These are phyloP conservation scores for Dastarcus helophoroides DNA, from an alignment of 2,888 invertebrate genomes.

Conservation along the genomic window DNA sequence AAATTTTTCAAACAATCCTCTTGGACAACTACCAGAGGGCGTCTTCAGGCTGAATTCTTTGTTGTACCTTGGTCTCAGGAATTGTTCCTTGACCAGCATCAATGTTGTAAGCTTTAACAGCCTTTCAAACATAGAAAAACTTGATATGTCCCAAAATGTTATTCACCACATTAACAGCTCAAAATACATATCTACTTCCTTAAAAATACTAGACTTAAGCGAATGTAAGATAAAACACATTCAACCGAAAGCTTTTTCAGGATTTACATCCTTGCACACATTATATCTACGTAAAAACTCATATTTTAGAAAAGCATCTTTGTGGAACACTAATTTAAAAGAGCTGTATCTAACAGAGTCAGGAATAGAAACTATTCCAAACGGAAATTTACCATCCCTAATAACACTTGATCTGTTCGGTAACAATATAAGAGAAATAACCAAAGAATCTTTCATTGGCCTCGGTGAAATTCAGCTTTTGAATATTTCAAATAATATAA, in stretches of 20 bases:
- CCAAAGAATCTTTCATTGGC: conserved; percentile 47
- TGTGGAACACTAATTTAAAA: conserved; percentile 43
- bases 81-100: conserved; percentile 2
- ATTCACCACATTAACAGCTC: conserved; percentile 9
- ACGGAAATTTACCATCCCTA: conserved; percentile 51
- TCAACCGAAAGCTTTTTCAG: conserved; percentile 42
- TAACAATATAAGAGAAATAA: conserved; percentile 50
- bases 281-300: conserved; percentile 53
- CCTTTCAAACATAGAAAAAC: conserved; percentile 10
- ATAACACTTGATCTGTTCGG: conserved; percentile 47
- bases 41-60: too few species aligned
- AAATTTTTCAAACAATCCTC: too few species aligned
- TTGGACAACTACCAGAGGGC: too few species aligned
- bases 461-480: conserved; percentile 49
- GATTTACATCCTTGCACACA: conserved; percentile 46
- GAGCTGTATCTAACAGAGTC: conserved; percentile 51
- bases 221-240: conserved; percentile 45
- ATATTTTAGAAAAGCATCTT: conserved; percentile 35
- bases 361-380: conserved; percentile 47
- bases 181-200: conserved; percentile 19
- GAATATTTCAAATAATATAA: conserved; percentile 55
- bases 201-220: conserved; percentile 43
- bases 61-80: too few species aligned
- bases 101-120: conserved; percentile 10
- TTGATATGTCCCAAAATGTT: conserved; percentile 14